Percentiles rank a stretch among this genome's conserved stretches.
phyloP scores from a whole-genome alignment of 2,888 invertebrate genomes.

The Suillia variegata region DNA sequence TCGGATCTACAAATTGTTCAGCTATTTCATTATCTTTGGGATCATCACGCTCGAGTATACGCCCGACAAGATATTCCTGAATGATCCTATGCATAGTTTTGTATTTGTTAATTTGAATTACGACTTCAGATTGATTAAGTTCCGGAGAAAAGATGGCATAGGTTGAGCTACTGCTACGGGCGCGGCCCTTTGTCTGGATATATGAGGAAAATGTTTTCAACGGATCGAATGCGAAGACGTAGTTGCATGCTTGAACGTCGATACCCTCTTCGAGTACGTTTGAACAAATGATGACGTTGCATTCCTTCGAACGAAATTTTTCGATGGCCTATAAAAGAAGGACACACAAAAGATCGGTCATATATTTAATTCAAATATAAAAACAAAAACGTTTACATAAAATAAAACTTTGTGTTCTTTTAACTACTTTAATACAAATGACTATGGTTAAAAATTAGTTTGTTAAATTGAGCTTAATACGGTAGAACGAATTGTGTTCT shows the following conservation, averaged over 20 bases:
- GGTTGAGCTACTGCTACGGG: conserved; percentile 69
- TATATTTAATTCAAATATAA: no score
- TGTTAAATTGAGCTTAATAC: no score
- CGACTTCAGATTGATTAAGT: conserved; percentile 45
- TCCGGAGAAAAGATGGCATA: conserved; percentile 66
- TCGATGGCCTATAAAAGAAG: conserved; percentile 54
- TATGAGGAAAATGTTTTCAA: conserved; percentile 79
- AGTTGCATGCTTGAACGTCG: conserved; percentile 81
- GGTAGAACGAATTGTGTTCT: neutral
- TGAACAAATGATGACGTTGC: conserved; percentile 74
- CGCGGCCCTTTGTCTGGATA: conserved; percentile 88
- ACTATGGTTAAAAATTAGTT: no score
- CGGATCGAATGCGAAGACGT: conserved; percentile 77
- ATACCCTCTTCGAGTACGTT: conserved; percentile 90
- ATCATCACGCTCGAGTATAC: conserved; percentile 63
- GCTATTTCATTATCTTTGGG: conserved; percentile 65
- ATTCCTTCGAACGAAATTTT: conserved; percentile 66
- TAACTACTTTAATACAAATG: no score
- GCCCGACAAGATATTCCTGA: conserved; percentile 66
- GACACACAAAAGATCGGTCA: no score
- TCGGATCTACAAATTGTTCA: conserved; percentile 63
- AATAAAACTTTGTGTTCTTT: no score
- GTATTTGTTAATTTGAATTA: conserved; percentile 60
- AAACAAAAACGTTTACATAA: no score
- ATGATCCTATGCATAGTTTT: conserved; percentile 65